Base-by-base conservation (phyloP, 2,113 vertebrate genomes). In the Sprattus sprattus region DNA sequence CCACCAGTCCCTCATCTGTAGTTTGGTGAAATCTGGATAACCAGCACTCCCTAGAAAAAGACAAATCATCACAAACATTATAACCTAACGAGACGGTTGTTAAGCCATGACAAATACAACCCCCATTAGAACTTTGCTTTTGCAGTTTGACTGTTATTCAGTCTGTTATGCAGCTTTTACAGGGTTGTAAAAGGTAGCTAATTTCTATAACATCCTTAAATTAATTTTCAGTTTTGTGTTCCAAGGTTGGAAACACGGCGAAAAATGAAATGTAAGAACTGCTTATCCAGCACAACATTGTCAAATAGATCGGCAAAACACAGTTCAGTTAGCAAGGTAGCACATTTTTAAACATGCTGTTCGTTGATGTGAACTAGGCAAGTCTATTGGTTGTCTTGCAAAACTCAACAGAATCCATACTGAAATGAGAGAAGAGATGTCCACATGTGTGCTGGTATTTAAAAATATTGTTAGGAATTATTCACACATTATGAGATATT, bases 21-120 rank as follows among this genome's bases (percentile, higher is more conserved):
- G 93, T 87, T 96, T 95, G 22, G 93, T 96, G 87, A 98, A 98
- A 91, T 98, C 97, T 1, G 97, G 97, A 91, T 98, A 98, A 54
- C 95, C 92, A 4, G 96, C 95, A 44, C 93, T 97, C 2, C 97
- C 97, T 98, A 84, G 54, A 78, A 4, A 78, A 39, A 32, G 28
- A 78, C 28, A 78, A 39, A 44, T n/a, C n/a, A n/a, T n/a, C 71
- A 78, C 10, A 13, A 78, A 39, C 28, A 39, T 39, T 32, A 22
- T 22, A 5, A 60, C 4, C 0, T 6, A 20, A 60, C 6, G 0
- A 5, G 3, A 57, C 16, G 7, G 54, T 20, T 16, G 18, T 13
- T 20, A 64, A n/a, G 57, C 20, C 2, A 22, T 64, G 57, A 52
- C 50, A 52, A 52, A 52, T 15, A 52, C 50, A 11, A 11, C 50